Evolutionary conservation across 2,888 invertebrate species (phyloP).

Genomic region (Calliopum simillimum): DNA sequence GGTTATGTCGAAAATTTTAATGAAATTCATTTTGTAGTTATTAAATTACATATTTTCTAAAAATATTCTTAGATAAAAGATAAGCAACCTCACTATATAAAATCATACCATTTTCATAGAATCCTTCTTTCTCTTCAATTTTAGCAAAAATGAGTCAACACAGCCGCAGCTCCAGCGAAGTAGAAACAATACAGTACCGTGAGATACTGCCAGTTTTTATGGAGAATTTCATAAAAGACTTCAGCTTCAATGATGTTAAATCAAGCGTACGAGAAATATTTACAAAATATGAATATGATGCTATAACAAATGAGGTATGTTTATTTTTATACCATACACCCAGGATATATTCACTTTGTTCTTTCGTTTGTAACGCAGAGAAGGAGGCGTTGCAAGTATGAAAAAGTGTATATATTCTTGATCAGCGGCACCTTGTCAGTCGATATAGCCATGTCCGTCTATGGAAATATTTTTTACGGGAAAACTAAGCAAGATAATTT

Average conservation of each 20-base stretch:
- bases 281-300: constrained; percentile 39
- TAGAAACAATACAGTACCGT: constrained; percentile 47
- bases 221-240: constrained; percentile 49
- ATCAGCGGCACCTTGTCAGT: too few relatives aligned
- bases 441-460: too few relatives aligned
- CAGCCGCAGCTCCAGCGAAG: constrained; percentile 53
- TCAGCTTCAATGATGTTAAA: constrained; percentile 51
- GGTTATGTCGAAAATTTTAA: too few relatives aligned
- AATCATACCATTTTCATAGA: constrained; percentile 7
- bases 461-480: too few relatives aligned
- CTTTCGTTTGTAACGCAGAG: too few relatives aligned
- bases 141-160: constrained; percentile 47
- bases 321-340: too few relatives aligned
- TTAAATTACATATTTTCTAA: too few relatives aligned
- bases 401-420: too few relatives aligned
- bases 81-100: constrained; percentile 23
- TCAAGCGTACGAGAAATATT: constrained; percentile 39
- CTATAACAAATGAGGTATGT: constrained; percentile 42
- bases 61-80: constrained; percentile 37
- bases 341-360: too few relatives aligned
- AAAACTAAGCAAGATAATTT: too few relatives aligned
- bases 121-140: constrained; percentile 1
- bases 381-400: too few relatives aligned
- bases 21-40: too few relatives aligned
- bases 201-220: constrained; percentile 51